Conservation (phyloP, 2,888 invertebrate species). For the Leucophenga maculata region DNA sequence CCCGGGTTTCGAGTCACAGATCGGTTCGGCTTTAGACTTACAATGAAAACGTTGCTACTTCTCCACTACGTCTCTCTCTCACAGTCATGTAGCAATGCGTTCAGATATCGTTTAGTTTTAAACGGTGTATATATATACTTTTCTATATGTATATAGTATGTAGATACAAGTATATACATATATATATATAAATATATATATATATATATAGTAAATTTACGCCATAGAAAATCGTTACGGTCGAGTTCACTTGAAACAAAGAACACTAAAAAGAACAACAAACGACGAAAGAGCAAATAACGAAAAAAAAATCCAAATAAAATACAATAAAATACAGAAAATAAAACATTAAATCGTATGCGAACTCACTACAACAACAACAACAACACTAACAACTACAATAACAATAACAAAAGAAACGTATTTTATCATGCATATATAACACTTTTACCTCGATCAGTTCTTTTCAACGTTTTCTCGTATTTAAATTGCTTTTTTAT, state of each 20-base stretch:
- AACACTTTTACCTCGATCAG: constrained; percentile 21
- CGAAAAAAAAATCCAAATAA: constrained; percentile 9
- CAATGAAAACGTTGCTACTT: background rate
- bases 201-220: constrained; percentile 67
- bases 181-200: constrained; percentile 54
- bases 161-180: constrained; percentile 23
- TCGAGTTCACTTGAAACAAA: constrained; percentile 71
- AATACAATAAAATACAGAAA: constrained; percentile 21
- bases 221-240: constrained; percentile 72
- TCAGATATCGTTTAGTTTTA: constrained; percentile 10
- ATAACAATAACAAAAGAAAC: constrained; percentile 31
- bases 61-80: background rate
- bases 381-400: constrained; percentile 31
- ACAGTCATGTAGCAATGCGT: background rate
- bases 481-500: too few species aligned
- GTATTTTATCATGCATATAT: constrained; percentile 18
- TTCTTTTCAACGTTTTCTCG: background rate
- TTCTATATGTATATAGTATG: background rate
- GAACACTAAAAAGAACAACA: constrained; percentile 70
- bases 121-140: constrained; percentile 1
- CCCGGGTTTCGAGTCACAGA: background rate
- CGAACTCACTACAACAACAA: constrained; percentile 27
- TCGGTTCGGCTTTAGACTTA: background rate
- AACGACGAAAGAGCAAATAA: constrained; percentile 18
- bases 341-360: constrained; percentile 23